These are phyloP conservation scores for Galendromus occidentalis DNA, from an alignment of 1,140 invertebrate species.

Conservation along the genomic window DNA sequence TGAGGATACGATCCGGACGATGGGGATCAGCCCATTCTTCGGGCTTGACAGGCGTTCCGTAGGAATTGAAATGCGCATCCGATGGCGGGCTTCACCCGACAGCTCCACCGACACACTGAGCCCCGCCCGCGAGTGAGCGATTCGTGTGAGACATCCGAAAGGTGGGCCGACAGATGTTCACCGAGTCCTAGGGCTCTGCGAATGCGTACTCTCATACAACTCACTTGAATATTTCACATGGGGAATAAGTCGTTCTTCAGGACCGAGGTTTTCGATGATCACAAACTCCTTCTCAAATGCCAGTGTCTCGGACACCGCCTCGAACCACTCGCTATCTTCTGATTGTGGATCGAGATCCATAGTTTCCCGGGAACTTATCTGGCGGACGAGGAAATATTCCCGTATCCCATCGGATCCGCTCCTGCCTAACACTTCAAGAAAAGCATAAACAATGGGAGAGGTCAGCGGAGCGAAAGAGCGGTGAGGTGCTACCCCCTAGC, in stretches of 20 bases:
- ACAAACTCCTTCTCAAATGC: neutral
- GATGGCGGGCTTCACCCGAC: neutral
- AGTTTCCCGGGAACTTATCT: no score
- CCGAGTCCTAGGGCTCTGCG: neutral
- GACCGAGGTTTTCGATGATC: neutral
- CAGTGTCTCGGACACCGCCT: neutral
- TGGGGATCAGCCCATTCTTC: no score
- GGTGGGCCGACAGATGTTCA: neutral
- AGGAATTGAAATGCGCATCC: neutral
- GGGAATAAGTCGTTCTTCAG: neutral
- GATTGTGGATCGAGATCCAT: no score
- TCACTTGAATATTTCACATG: constrained; percentile 3
- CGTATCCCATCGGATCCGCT: no score
- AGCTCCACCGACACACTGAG: neutral
- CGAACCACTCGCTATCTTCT: neutral
- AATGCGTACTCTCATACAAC: neutral
- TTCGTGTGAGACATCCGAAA: no score
- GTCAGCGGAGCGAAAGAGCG: no score
- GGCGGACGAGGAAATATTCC: no score
- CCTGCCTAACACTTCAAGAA: no score
- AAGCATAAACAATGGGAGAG: no score
- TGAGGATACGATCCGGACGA: neutral
- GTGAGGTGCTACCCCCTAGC: no score
- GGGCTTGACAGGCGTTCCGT: neutral
- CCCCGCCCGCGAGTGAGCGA: neutral